Conservation (phyloP, 2,113 vertebrate genomes). For the Dinomys branickii region DNA sequence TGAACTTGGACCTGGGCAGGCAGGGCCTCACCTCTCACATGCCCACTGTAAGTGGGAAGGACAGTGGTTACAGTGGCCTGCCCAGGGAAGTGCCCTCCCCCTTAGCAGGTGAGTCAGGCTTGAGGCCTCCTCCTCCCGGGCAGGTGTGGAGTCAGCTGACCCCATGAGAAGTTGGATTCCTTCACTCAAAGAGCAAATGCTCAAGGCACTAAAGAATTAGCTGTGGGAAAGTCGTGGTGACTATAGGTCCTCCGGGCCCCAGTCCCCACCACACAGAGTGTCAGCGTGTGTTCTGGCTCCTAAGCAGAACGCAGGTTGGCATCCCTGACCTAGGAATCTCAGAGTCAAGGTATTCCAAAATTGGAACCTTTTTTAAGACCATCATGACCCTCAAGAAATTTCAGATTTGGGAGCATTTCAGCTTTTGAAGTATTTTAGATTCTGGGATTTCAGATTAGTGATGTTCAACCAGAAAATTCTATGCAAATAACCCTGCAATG, state of each 20-base stretch:
- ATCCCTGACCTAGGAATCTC: neutral
- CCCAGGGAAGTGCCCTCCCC: neutral
- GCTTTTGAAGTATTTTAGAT: neutral
- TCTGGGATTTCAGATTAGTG: neutral
- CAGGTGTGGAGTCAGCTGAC: neutral
- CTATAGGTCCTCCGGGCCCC: neutral
- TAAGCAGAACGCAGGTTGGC: neutral
- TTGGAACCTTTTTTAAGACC: neutral
- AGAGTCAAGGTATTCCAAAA: neutral
- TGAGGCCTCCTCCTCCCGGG: neutral
- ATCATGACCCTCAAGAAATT: neutral
- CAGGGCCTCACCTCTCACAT: neutral
- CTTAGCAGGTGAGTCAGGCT: neutral
- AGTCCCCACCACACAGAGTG: neutral
- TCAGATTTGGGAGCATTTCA: neutral
- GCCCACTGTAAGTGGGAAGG: neutral
- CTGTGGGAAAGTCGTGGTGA: neutral
- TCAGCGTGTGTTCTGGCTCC: neutral
- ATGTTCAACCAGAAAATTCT: neutral
- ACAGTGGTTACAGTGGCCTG: rapidly evolving
- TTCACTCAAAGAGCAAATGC: neutral
- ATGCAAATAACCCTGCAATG: neutral
- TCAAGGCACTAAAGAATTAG: neutral
- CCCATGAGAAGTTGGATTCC: neutral
- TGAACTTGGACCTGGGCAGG: neutral